These are phyloP conservation scores for Ricordea florida DNA, from an alignment of 92 coral and sea anemone genomes.

Conservation along the genomic window DNA sequence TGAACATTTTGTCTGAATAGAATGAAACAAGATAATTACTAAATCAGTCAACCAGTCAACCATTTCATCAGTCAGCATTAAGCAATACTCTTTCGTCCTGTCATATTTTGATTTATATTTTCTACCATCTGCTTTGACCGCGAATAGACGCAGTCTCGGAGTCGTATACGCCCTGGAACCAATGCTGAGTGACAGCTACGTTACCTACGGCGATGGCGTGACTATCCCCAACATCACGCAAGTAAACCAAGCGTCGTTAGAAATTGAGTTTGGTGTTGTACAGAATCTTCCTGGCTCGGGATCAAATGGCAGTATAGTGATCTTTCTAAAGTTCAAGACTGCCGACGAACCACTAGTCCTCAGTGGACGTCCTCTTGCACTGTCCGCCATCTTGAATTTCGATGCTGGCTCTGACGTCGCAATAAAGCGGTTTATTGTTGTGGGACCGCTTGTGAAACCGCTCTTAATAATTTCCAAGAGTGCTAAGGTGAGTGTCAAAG, in stretches of 20 bases:
- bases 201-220: conserved; percentile 42
- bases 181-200: conserved; percentile 40
- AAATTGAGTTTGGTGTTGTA: conserved; percentile 63
- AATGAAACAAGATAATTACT: no score
- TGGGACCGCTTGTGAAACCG: conserved; percentile 86
- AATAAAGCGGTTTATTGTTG: conserved; percentile 50
- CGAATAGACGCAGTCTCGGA: conserved; percentile 44
- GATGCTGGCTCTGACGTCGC: conserved; percentile 58
- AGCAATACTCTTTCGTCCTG: neutral
- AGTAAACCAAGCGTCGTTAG: conserved; percentile 40
- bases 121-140: neutral
- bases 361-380: conserved; percentile 72
- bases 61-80: no score
- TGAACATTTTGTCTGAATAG: no score
- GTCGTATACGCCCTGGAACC: conserved; percentile 53
- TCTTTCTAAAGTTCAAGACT: conserved; percentile 63
- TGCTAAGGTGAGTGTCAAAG: conserved; percentile 55
- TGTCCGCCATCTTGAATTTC: conserved; percentile 40
- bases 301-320: conserved; percentile 57
- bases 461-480: conserved; percentile 69
- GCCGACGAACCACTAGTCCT: conserved; percentile 72
- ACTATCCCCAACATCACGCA: conserved; percentile 49
- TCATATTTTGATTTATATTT: neutral
- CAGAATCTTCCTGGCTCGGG: conserved; percentile 72
- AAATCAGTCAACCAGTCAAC: no score